Evolutionary conservation across 2,113 vertebrate genomes (phyloP).

Genomic region (Hippocampus barbouri): DNA sequence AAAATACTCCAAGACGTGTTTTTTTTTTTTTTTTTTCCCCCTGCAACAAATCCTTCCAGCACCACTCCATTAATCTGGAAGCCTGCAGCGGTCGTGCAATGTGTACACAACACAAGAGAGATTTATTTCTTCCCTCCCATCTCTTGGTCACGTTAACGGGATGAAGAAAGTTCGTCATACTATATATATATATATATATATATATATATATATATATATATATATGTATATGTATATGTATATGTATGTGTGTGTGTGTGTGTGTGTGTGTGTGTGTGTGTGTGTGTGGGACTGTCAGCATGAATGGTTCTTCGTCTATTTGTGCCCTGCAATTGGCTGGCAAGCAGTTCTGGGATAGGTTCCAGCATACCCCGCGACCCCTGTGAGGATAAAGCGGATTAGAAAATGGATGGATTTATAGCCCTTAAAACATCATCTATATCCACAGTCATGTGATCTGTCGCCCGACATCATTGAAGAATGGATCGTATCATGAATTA

Average conservation of each 20-base stretch:
- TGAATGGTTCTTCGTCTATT: too few species aligned
- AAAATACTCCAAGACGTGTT: neutral
- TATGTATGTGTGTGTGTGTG: too few species aligned
- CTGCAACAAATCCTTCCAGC: neutral
- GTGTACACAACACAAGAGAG: neutral
- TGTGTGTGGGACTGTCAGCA: too few species aligned
- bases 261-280: too few species aligned
- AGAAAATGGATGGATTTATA: too few species aligned
- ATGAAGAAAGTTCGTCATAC: neutral
- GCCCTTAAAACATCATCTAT: neutral
- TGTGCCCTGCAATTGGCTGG: too few species aligned
- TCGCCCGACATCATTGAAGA: constrained; percentile 6
- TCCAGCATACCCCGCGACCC: too few species aligned
- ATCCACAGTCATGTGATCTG: neutral
- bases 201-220: too few species aligned
- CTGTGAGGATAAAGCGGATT: too few species aligned
- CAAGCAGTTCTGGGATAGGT: too few species aligned
- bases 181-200: too few species aligned
- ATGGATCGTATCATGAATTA: neutral
- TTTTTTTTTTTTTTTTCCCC: neutral
- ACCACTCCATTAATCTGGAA: neutral
- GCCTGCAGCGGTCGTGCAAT: neutral
- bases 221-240: too few species aligned
- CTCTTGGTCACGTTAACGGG: neutral
- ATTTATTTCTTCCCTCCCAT: neutral